Evolutionary conservation across 30 jellyfish, hydroid and myxozoan genomes (phyloP).

Genomic region (Hydractinia symbiolongicarpus): DNA sequence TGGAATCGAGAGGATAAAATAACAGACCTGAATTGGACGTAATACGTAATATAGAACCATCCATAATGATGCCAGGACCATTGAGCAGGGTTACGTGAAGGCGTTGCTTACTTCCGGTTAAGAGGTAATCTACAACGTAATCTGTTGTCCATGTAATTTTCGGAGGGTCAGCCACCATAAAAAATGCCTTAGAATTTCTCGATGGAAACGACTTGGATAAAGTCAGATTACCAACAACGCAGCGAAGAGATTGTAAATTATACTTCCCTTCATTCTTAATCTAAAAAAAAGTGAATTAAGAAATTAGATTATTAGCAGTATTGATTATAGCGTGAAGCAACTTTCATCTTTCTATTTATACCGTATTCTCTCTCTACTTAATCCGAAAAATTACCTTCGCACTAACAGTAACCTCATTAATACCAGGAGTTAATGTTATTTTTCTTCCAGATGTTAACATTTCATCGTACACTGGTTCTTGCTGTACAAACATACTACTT

Average conservation of each 20-base stretch:
- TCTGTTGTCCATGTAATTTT: slow-evolving; percentile 72
- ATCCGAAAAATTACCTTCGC: not conserved
- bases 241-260: slow-evolving; percentile 38
- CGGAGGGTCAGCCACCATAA: slow-evolving; percentile 84
- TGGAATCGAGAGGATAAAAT: slow-evolving; percentile 49
- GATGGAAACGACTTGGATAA: slow-evolving; percentile 42
- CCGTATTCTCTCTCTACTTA: too few species aligned
- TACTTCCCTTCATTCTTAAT: slow-evolving; percentile 69
- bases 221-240: slow-evolving; percentile 40
- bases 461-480: not conserved
- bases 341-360: too few species aligned
- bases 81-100: slow-evolving; percentile 68
- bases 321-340: not conserved
- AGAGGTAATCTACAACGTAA: slow-evolving; percentile 53
- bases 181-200: slow-evolving; percentile 49
- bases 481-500: not conserved
- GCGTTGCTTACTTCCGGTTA: slow-evolving; percentile 76
- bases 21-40: slow-evolving; percentile 70
- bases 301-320: not conserved
- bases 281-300: slow-evolving; percentile 19
- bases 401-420: not conserved
- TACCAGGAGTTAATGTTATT: not conserved
- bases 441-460: not conserved
- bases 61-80: slow-evolving; percentile 79
- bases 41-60: slow-evolving; percentile 50